A percentile compares a stretch with the other conserved stretches of the same genome.
These are phyloP conservation scores for Phaonia tiefii DNA, from an alignment of 2,888 invertebrate species.

Conservation along the genomic window DNA sequence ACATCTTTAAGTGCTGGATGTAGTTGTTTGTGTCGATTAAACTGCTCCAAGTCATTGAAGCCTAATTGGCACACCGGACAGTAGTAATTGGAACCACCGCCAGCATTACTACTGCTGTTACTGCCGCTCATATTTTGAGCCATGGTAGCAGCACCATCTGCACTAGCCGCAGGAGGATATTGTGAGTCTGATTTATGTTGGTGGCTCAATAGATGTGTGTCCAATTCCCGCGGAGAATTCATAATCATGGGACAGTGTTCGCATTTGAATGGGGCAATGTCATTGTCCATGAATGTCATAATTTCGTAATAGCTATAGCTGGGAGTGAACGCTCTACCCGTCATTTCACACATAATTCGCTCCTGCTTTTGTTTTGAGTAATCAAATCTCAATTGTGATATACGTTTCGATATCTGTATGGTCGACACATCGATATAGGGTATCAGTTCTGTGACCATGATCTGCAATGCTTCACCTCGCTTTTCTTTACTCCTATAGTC, in stretches of 20 bases:
- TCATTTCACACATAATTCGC: slow-evolving; percentile 74
- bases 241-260: slow-evolving; percentile 74
- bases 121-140: slow-evolving; percentile 8
- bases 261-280: slow-evolving; percentile 77
- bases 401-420: slow-evolving; percentile 77
- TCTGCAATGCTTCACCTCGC: slow-evolving; percentile 76
- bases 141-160: slow-evolving; percentile 2
- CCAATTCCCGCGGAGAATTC: slow-evolving; percentile 75
- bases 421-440: slow-evolving; percentile 75
- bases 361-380: slow-evolving; percentile 77
- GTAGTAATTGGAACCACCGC: slow-evolving; percentile 68
- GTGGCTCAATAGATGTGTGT: slow-evolving; percentile 74
- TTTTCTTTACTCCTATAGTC: slow-evolving; percentile 77
- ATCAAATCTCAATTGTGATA: slow-evolving; percentile 76
- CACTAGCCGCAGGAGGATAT: slow-evolving; percentile 19
- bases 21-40: slow-evolving; percentile 73
- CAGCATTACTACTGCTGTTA: not conserved
- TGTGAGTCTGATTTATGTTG: slow-evolving; percentile 69
- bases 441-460: slow-evolving; percentile 75
- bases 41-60: slow-evolving; percentile 73
- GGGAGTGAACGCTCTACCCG: slow-evolving; percentile 72
- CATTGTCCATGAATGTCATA: slow-evolving; percentile 76
- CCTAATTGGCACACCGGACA: slow-evolving; percentile 73
- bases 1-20: slow-evolving; percentile 72
- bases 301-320: slow-evolving; percentile 76